Base-by-base conservation (phyloP, 2,888 invertebrate genomes). In the Cyrtodaria siliqua region DNA sequence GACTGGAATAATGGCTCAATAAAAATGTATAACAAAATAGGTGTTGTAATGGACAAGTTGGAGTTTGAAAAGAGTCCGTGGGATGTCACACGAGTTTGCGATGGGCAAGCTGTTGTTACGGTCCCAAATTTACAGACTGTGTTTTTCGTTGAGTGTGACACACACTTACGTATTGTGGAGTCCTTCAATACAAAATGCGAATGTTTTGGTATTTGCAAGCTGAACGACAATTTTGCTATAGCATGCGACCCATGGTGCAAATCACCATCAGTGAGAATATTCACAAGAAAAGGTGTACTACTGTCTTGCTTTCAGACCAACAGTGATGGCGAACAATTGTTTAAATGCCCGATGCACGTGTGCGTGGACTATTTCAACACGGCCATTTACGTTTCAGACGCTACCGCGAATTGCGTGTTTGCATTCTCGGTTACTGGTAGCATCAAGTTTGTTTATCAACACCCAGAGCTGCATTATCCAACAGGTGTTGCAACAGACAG, bases 221-320 rank as follows among this genome's bases (percentile, higher is more conserved):
- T 73, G 8, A 49, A 56, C 6, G 68, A 73, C 14, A 77, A 61
- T 14, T 80, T 42, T 47, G 80, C 62, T 3, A 53, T 76, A 20
- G 77, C 76, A 14, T 80, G 80, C 49, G 76, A 76, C 27, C 80
- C 80, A 2, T 80, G 80, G 73, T 67, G 73, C 47, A 67, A 60
- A 23, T 24, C 47, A 2, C 71, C 80, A 2, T 77, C 80, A 2
- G 62, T 80, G 0, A 40, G 73, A 27, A 40, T 77, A 14, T 74
- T 71, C 50, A 49, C 62, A 33, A 29, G 53, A 4, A n/a, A 53
- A 44, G 80, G 80, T 6, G 53, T 70, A 27, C 49, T 56, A 4
- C 38, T 80, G 20, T 29, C 18, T 2, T 38, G 49, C 16, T 50
- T 73, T 14, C 67, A 76, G 33, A 53, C 59, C 8, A 52, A 62